These are phyloP conservation scores for Luperina testacea DNA, from an alignment of 2,888 invertebrate genomes.

Conservation along the genomic window DNA sequence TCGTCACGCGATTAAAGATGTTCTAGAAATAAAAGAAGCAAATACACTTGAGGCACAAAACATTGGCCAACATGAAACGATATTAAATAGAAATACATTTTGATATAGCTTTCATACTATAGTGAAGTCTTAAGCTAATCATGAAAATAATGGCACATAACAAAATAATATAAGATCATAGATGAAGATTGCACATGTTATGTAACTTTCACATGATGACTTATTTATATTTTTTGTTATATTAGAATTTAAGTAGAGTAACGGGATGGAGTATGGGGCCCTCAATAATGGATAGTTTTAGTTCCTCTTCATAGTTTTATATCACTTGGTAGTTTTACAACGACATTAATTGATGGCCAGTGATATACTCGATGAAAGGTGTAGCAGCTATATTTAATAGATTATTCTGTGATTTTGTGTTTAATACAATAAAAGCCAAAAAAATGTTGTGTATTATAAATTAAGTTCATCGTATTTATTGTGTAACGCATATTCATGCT, in stretches of 20 bases:
- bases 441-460: conserved; percentile 82
- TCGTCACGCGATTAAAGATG: conserved; percentile 4
- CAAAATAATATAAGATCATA: conserved; percentile 78
- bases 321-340: conserved; percentile 65
- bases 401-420: conserved; percentile 86
- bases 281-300: conserved; percentile 71
- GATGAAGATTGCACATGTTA: conserved; percentile 88
- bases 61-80: conserved; percentile 67
- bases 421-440: conserved; percentile 85
- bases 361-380: conserved; percentile 62
- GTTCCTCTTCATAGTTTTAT: conserved; percentile 62
- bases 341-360: conserved; percentile 63
- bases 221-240: conserved; percentile 89
- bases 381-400: conserved; percentile 74
- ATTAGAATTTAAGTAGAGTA: conserved; percentile 83
- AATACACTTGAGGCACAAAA: conserved; percentile 52
- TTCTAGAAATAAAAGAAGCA: conserved; percentile 34
- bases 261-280: conserved; percentile 77
- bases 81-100: conserved; percentile 65
- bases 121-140: conserved; percentile 75
- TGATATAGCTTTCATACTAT: conserved; percentile 77
- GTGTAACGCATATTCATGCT: conserved; percentile 72
- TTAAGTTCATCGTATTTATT: conserved; percentile 76
- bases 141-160: conserved; percentile 79
- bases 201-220: conserved; percentile 85